These are phyloP conservation scores for Chromobotia macracanthus DNA, from an alignment of 2,797 vertebrate species.

Conservation along the genomic window DNA sequence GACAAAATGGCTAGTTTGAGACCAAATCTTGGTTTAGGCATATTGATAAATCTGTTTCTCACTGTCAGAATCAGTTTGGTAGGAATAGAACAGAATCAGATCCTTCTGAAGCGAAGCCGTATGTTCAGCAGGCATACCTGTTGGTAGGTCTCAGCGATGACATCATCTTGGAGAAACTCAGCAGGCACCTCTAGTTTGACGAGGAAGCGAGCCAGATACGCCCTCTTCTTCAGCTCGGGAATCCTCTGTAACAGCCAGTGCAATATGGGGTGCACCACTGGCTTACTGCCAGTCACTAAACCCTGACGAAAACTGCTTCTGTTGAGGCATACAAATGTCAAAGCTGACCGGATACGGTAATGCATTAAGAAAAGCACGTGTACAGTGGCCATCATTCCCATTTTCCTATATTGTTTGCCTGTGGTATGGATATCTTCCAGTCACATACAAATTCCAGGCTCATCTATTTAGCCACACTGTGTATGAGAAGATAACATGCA, in stretches of 20 bases:
- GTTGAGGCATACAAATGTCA: background rate
- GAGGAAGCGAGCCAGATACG: conserved; percentile 92
- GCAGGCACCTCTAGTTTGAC: conserved; percentile 90
- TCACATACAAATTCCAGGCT: too few relatives aligned
- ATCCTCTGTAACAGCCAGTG: conserved; percentile 92
- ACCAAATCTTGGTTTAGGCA: too few relatives aligned
- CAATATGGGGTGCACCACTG: conserved; percentile 90
- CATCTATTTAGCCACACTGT: background rate
- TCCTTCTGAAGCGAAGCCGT: background rate
- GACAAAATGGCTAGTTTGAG: too few relatives aligned
- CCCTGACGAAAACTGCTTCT: conserved; percentile 94
- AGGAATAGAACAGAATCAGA: background rate
- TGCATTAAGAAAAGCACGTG: too few relatives aligned
- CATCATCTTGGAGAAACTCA: conserved; percentile 93
- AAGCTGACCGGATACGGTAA: background rate
- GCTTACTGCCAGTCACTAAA: conserved; percentile 89
- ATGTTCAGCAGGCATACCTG: conserved; percentile 79
- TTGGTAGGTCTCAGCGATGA: conserved; percentile 86
- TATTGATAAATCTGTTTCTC: too few relatives aligned
- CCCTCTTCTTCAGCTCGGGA: conserved; percentile 91
- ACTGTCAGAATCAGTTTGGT: background rate
- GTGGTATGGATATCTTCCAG: too few relatives aligned
- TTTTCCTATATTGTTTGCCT: too few relatives aligned
- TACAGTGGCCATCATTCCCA: too few relatives aligned
- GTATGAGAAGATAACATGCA: background rate